Evolutionary conservation across 2,113 vertebrate species (phyloP), one percentile per base, ranked within the genome.

Genomic region (Chrysemys picta): DNA sequence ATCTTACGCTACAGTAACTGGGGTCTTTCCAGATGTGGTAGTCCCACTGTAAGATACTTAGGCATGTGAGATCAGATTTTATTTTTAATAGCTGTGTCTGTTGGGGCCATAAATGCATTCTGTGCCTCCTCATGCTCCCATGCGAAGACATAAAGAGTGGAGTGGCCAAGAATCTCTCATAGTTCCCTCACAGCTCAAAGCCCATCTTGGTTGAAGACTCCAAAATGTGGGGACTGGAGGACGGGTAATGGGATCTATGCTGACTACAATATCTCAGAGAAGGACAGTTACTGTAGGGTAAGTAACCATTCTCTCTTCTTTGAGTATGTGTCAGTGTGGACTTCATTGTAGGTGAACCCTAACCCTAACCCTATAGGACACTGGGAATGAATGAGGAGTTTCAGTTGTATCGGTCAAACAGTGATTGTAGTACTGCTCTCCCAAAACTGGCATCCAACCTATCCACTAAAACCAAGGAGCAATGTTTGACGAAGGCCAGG

Each of bases 81-180:
- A 42, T 42, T 75, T 75, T 75, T 75, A 75, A 75, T 38, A 42
- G 21, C 22, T 11, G 21, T 42, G 22, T 38, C 38, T 38, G 21
- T 10, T 75, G 72, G 22, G 21, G 72, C 38, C 19, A 1, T 7
- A 2, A 21, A 24, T 29, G 80, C 1, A 0, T 2, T 16, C 0
- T 14, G 50, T 29, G 8, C 75, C 31, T 17, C 1, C 8, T 84
- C 72, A 49, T 72, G 65, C 3, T 50, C 27, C 59, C 47, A 1
- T 1, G 22, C 3, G 24, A 65, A 22, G 4, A 59, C 62, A 22
- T 17, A 88, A 82, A 80, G 13, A 27, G 42, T 45, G 17, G 19
- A 38, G 8, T 10, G 10, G 21, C n/a, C n/a, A 72, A 9, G 10
- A 72, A 62, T 3, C 69, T 72, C n/a, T 35, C 62, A 17, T 31